Evolutionary conservation across 2,113 vertebrate genomes (phyloP).

Genomic region (Prunella fulvescens): DNA sequence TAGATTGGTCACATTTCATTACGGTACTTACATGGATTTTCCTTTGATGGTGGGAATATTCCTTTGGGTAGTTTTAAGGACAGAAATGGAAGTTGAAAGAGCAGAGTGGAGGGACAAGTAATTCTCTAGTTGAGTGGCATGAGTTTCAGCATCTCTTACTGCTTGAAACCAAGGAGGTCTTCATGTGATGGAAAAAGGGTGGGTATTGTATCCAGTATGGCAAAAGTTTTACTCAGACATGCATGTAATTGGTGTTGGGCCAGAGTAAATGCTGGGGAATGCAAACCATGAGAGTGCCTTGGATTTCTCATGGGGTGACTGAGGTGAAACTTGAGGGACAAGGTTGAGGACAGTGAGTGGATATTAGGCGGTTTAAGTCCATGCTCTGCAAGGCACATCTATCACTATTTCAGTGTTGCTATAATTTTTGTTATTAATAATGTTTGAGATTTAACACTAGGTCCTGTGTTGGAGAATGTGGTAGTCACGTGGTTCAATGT

Average conservation of each 20-base stretch:
- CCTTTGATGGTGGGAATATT: background rate
- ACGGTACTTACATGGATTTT: background rate
- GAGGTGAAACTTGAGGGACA: background rate
- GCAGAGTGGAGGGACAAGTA: background rate
- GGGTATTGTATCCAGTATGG: background rate
- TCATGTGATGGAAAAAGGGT: accelerated
- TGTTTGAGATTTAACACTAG: background rate
- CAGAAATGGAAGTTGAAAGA: background rate
- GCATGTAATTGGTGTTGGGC: background rate
- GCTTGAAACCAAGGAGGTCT: background rate
- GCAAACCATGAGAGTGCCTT: background rate
- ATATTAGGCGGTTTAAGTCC: background rate
- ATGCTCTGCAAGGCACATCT: background rate
- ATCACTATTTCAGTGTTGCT: background rate
- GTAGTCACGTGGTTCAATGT: background rate
- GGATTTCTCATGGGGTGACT: background rate
- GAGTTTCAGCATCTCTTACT: background rate
- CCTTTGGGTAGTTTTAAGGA: background rate
- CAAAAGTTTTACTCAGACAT: accelerated
- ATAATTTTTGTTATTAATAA: background rate
- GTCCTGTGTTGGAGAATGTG: background rate
- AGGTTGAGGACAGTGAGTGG: background rate
- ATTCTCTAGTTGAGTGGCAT: background rate
- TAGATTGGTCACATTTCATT: constrained; percentile 15
- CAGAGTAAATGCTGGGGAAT: background rate